A percentile compares a stretch with the other conserved stretches of the same genome.
Evolutionary conservation across 92 coral and sea anemone species (phyloP).

Genomic region (Micromussa lordhowensis): DNA sequence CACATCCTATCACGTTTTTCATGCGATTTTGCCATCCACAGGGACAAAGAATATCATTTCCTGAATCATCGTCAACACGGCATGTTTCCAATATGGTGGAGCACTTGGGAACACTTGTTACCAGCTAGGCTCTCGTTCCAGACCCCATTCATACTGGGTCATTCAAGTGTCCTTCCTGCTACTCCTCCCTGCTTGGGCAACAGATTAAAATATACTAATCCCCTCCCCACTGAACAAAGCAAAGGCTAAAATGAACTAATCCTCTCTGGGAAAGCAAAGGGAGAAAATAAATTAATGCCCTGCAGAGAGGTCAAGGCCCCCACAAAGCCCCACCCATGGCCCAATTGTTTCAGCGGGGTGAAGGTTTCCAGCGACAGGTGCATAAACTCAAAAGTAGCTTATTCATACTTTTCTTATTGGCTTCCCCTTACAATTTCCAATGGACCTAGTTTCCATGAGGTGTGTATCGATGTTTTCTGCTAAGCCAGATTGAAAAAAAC

Average conservation of each 20-base stretch:
- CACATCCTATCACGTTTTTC: conserved; percentile 10
- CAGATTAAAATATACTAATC: background rate
- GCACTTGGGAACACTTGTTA: no score
- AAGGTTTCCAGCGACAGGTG: background rate
- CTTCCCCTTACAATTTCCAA: no score
- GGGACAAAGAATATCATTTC: conserved; percentile 3
- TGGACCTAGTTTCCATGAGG: no score
- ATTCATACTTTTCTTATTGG: no score
- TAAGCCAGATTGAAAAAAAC: no score
- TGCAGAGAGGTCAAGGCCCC: background rate
- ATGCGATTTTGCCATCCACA: background rate
- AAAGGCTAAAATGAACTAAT: background rate
- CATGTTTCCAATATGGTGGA: background rate
- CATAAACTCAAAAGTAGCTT: background rate
- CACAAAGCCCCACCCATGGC: conserved; percentile 4
- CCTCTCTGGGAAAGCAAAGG: background rate
- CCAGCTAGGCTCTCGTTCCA: background rate
- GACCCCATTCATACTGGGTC: background rate
- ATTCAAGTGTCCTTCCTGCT: background rate
- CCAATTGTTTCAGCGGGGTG: background rate
- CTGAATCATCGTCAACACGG: background rate
- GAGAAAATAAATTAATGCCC: background rate
- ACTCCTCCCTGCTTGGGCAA: background rate
- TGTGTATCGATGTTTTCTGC: no score
- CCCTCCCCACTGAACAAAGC: background rate